Evolutionary conservation across 2,888 invertebrate genomes (phyloP), one percentile per base, ranked within the genome.

Genomic region (Microctonus aethiopoides): DNA sequence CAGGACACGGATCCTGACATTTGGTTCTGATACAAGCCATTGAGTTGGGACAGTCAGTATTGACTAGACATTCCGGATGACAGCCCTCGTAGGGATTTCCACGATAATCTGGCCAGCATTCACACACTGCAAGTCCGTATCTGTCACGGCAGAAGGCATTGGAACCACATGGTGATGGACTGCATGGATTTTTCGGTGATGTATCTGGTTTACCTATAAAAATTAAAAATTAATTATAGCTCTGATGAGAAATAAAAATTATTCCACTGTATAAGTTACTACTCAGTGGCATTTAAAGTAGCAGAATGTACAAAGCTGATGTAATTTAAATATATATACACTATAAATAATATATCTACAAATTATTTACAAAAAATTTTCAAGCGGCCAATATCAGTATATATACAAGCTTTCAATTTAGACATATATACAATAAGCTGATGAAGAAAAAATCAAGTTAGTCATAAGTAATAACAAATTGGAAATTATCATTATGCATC

Each of bases 11-110:
- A 83, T 93, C 91, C 81, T 89, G 88, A 81, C 93, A 93, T 85
- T 91, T 91, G 70, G 90, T 91, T 75, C 89, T 89, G 29, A 92
- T 88, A 81, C 93, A 93, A 6, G 92, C 91, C 75, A 89, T 88
- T 75, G 91, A 90, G 78, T 90, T 89, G 2, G 91, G 86, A 82
- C 93, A 93, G 77, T 92, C 92, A 1, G 90, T 90, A 83, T 92
- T 95, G 20, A 91, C 89, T 22, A 93, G 89, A 83, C 95, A 95
- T 87, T 95, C 94, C 1, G 94, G 94, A 89, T 90, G 85, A 76
- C 88, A 89, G 10, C 87, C 88, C 74, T 85, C 84, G 75, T 88
- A 89, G 0, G 89, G 89, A 81, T 92, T 90, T 67, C 94, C 94
- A 73, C 91, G 89, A 85, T 90, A 93, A 56, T 91, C 91, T 11